A percentile compares a stretch with the other conserved stretches of the same genome.
Conservation (phyloP, 1,140 invertebrate species). For the Amyelois transitella region DNA sequence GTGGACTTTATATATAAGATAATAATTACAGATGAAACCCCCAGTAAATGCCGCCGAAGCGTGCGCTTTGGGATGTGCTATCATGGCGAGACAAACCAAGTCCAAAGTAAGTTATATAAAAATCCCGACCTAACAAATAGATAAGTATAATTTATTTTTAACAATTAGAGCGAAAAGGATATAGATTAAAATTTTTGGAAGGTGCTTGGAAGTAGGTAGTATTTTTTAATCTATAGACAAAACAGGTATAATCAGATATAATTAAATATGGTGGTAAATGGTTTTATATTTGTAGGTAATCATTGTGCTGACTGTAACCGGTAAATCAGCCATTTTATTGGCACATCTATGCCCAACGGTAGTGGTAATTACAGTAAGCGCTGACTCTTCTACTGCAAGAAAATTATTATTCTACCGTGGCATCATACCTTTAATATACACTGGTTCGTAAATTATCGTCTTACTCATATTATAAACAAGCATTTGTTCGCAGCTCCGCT, state of each 20-base stretch:
- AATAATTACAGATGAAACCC: slow-evolving; percentile 15
- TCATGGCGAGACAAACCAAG: slow-evolving; percentile 13
- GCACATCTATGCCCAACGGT: slow-evolving; percentile 11
- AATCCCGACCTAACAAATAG: too few relatives aligned
- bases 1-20: background rate
- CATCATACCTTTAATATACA: slow-evolving; percentile 24
- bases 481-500: too few relatives aligned
- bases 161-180: too few relatives aligned
- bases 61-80: slow-evolving; percentile 13
- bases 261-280: too few relatives aligned
- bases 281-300: background rate
- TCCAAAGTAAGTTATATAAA: too few relatives aligned
- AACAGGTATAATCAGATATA: background rate
- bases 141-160: background rate
- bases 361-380: slow-evolving; percentile 18
- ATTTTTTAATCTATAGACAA: background rate
- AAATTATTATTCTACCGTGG: slow-evolving; percentile 21
- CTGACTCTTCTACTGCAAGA: slow-evolving; percentile 12
- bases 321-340: slow-evolving; percentile 16
- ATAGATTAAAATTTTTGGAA: background rate
- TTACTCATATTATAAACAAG: too few relatives aligned
- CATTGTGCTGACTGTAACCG: slow-evolving; percentile 18
- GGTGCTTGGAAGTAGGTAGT: too few relatives aligned
- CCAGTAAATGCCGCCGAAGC: slow-evolving; percentile 28
- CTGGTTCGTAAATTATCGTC: slow-evolving; percentile 16